phyloP scores from a whole-genome alignment of 2,797 vertebrate species.

The Sylvilagus floridanus region DNA sequence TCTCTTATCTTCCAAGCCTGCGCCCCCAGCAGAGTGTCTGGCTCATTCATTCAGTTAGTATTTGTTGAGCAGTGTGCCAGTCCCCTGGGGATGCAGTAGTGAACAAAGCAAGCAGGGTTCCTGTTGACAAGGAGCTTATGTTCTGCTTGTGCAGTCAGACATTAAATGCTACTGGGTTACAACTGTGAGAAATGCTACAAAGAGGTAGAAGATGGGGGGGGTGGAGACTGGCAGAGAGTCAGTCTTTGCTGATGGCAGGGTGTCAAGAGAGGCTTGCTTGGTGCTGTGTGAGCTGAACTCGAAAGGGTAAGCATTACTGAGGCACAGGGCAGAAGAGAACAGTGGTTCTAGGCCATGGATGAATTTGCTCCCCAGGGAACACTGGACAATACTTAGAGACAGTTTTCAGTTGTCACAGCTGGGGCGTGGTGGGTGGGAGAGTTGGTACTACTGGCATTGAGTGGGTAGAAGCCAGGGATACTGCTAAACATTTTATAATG shows the following conservation, averaged over 20 bases:
- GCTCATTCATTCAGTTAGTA: background rate
- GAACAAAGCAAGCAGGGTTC: background rate
- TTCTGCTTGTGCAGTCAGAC: background rate
- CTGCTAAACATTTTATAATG: background rate
- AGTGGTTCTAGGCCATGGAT: background rate
- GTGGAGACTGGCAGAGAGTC: background rate
- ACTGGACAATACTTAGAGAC: background rate
- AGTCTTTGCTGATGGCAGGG: background rate
- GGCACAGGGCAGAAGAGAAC: background rate
- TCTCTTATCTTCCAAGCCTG: background rate
- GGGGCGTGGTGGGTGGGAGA: background rate
- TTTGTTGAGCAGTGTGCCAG: background rate
- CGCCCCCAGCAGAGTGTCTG: background rate
- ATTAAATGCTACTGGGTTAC: background rate
- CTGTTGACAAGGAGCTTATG: background rate
- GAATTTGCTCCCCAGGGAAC: background rate
- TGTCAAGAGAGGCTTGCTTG: background rate
- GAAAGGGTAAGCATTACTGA: background rate
- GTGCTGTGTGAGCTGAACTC: background rate
- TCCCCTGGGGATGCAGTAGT: background rate
- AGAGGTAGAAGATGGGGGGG: background rate
- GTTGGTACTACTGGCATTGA: background rate
- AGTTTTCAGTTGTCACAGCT: background rate
- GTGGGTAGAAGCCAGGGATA: background rate
- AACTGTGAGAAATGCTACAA: background rate